These are phyloP conservation scores for Anodontia alba DNA, from an alignment of 2,888 invertebrate genomes.

Conservation along the genomic window DNA sequence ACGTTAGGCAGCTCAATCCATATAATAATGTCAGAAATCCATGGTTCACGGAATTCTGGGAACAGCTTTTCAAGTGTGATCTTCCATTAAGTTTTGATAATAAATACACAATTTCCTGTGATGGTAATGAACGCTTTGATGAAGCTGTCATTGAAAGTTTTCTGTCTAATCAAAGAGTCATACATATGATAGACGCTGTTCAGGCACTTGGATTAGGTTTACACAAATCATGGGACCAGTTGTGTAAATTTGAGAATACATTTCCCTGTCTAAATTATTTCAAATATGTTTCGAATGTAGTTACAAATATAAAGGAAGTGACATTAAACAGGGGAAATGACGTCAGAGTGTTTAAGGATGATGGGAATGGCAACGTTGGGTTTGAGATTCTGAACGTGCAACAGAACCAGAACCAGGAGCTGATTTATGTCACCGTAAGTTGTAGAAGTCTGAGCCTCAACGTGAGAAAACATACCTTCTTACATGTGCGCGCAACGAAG, in stretches of 20 bases:
- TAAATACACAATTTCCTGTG: slow-evolving; percentile 54
- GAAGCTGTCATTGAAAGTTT: slow-evolving; percentile 42
- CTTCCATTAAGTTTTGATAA: slow-evolving; percentile 70
- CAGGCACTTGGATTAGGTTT: slow-evolving; percentile 72
- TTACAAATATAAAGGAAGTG: slow-evolving; percentile 43
- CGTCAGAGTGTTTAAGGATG: slow-evolving; percentile 68
- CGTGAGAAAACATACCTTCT: too few species aligned
- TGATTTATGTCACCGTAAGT: slow-evolving; percentile 64
- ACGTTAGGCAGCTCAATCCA: slow-evolving; percentile 50
- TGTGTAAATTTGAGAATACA: slow-evolving; percentile 59
- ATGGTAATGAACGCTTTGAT: slow-evolving; percentile 35
- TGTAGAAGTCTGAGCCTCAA: too few species aligned
- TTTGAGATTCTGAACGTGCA: slow-evolving; percentile 75
- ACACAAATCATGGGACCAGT: slow-evolving; percentile 50
- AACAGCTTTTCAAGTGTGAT: slow-evolving; percentile 72
- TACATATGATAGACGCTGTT: slow-evolving; percentile 75
- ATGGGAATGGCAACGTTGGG: slow-evolving; percentile 77
- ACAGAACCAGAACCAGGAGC: slow-evolving; percentile 29
- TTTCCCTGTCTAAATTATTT: slow-evolving; percentile 70
- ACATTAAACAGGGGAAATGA: slow-evolving; percentile 24
- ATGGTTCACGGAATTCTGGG: slow-evolving; percentile 79
- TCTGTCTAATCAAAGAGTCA: slow-evolving; percentile 69
- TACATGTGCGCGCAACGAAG: too few species aligned
- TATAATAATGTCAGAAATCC: slow-evolving; percentile 61
- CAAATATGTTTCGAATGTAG: slow-evolving; percentile 34